These are phyloP conservation scores for Hycleus cichorii DNA, from an alignment of 1,140 invertebrate species.

Conservation along the genomic window DNA sequence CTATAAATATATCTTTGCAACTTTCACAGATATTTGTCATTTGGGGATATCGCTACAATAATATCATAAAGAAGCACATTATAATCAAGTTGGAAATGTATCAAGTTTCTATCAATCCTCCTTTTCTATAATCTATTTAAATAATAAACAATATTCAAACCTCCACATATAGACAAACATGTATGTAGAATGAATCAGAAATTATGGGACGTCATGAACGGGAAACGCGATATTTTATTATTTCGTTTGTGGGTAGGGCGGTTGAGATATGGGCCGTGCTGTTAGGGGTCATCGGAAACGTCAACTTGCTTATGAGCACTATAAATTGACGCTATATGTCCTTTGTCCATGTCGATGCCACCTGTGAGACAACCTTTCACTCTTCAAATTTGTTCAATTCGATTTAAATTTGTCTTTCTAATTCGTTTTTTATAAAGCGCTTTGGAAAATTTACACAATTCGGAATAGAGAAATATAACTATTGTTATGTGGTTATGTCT, in stretches of 20 bases:
- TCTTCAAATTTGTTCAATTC: no score
- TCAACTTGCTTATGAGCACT: no score
- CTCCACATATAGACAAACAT: no score
- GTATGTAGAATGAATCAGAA: neutral
- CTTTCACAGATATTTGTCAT: conserved; percentile 8
- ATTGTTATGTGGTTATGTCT: no score
- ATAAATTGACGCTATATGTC: no score
- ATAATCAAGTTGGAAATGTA: conserved; percentile 4
- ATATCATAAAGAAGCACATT: neutral
- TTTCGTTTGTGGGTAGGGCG: conserved; percentile 3
- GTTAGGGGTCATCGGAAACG: neutral
- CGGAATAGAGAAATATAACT: no score
- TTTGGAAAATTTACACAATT: no score
- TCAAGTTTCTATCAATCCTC: neutral
- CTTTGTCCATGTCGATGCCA: no score
- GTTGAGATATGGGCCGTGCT: conserved; percentile 4
- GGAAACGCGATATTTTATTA: conserved; percentile 6
- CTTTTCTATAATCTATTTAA: neutral
- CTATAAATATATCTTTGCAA: conserved; percentile 15
- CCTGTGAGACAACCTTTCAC: no score
- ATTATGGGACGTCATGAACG: neutral
- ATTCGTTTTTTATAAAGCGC: no score
- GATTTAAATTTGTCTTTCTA: no score
- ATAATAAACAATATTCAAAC: conserved; percentile 6
- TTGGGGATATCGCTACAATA: neutral